Base-by-base conservation (phyloP, 2,113 vertebrate genomes). In the Tyrannus savana region DNA sequence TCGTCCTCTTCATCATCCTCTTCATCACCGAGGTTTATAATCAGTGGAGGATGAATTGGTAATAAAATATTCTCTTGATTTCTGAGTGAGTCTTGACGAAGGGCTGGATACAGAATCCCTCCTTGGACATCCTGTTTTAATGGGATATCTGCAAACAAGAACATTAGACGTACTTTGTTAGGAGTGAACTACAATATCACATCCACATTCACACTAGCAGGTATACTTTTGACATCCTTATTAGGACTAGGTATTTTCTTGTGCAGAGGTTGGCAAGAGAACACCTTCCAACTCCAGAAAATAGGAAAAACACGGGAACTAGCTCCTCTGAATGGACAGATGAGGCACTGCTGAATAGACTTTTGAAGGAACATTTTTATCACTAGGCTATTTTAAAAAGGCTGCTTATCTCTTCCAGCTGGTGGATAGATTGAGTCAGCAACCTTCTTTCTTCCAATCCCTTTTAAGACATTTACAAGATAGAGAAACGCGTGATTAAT, bases 1-100 rank as follows among this genome's bases (percentile, higher is more conserved):
- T 52, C 30, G 0, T 84, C 58, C 6, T 91, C 82, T 86, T 95
- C 96, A 46, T 95, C 95, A 55, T 94, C 97, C 4, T 97, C 95
- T 12, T 98, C 97, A 13, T 97, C 97, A 17, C 33, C 44, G 42
- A 92, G 37, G 37, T 46, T 82, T 63, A 82, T 92, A 69, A 87
- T 76, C 77, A 87, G 37, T 19, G 84, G 69, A 76, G 71, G 63
- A 25, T 82, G 77, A 76, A 76, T 58, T 14, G 84, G 84, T 16
- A 33, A 22, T 31, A 87, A 50, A 69, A 92, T 4, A 64, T 71
- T 82, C 21, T 92, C 90, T 41, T 81, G 69, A 46, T 37, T 75
- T 81, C 83, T 63, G 76, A 81, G 49, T 44, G 83, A 44, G 28
- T 86, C 90, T 53, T 91, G 69, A 56, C 15, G 37, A 68, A 44